Evolutionary conservation across 2,113 vertebrate genomes (phyloP), one percentile per base, ranked within the genome.

Genomic region (Mionectes macconnelli): DNA sequence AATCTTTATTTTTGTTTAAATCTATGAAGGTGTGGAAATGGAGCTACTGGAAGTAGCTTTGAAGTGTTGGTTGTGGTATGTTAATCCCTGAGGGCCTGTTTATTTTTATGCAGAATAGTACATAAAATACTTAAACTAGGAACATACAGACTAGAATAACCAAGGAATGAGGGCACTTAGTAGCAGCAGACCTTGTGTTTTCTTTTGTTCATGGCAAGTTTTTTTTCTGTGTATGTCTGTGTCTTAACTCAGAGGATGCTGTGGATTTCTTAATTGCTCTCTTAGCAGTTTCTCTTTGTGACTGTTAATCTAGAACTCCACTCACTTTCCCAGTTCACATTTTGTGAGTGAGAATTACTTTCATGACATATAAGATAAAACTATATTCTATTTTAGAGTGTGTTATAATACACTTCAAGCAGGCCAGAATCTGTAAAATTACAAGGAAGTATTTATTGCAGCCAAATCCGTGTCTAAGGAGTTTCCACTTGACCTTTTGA

Each of bases 1-100:
- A 75, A 56, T 66, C 40, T 74, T 53, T 76, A 22, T 87, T n/a
- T n/a, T 95, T 87, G 27, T 89, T 96, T 92, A 57, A 20, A 24
- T 94, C 37, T 85, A 11, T 70, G 66, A 95, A 96, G 92, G 87
- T 72, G 27, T 68, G 25, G 69, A 94, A 96, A 76, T 59, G 73
- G 82, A 91, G 64, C 59, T n/a, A 40, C 10, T 42, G 44, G 13
- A 56, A 47, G 12, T 63, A 60, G 44, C 84, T 97, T 83, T 96
- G 53, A 81, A 94, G 47, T 83, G n/a, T 39, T 45, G 30, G 5
- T 76, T 94, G 42, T 94, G 42, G 33, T 66, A 66, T 47, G 42
- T 78, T 79, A 97, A 84, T 85, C 60, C 44, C 42, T 11, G 35
- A 86, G 57, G 28, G 55, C 64, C 62, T 74, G 22, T 83, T 95